Base-by-base conservation (phyloP, 2,888 invertebrate genomes). In the Troides aeacus region DNA sequence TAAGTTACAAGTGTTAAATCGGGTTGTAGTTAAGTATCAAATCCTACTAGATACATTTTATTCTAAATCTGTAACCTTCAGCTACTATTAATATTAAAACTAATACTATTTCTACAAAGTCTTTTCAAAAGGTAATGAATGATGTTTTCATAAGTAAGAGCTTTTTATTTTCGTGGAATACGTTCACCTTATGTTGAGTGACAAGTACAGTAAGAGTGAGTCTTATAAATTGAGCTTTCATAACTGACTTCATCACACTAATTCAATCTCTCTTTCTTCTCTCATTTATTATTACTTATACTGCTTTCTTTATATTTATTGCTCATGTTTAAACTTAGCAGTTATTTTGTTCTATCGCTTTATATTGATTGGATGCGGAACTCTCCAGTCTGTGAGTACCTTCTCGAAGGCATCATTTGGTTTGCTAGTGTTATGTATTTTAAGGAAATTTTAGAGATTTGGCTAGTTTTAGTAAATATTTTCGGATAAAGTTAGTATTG, bases 301-400 rank as follows among this genome's bases (percentile, higher is more conserved):
- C 1, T 58, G 21, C 57, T 42, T n/a, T 62, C 17, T 59, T 12
- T 24, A n/a, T 57, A 10, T 64, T 56, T 69, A 24, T 56, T 70
- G 71, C 67, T 62, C 73, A 71, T 74, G 67, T 72, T 63, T 70
- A 58, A 66, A 73, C 42, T 64, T 23, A 66, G 68, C 21, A 53
- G 61, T 74, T 69, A 71, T 66, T 69, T 69, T 66, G 72, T 63
- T 57, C 24, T 67, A 57, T 50, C 58, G 58, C 68, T 57, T 42
- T 70, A 59, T 57, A 61, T 64, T 56, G 36, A 66, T 59, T 58
- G 66, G 65, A 66, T 66, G 42, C 56, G n/a, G 62, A 17, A 24
- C 39, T 66, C 50, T 71, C 36, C 64, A 68, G 64, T 65, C n/a
- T 66, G 63, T 72, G 56, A 69, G 69, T 72, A 69, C 36, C 57